Evolutionary conservation across 2,797 vertebrate species (phyloP), one percentile per base, ranked within the genome.

Genomic region (Xiphorhynchus erythropygius): DNA sequence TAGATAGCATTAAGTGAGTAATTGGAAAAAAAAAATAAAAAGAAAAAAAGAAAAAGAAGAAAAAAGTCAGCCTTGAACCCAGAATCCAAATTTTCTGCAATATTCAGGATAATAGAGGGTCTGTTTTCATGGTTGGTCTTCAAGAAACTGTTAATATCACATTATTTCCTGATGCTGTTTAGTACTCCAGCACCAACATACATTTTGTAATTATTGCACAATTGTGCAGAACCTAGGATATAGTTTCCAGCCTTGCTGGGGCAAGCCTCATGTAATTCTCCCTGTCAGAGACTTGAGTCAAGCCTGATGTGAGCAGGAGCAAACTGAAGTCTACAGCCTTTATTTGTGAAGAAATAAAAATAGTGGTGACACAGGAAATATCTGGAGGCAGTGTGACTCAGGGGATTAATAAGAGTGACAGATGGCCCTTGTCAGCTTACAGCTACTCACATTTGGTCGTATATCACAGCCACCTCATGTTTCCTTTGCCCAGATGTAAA

Each of bases 261-360:
- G 13, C 70, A 89, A 37, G 19, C 49, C 47, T 76, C 10, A 13
- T 71, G 33, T 35, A 42, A 67, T 47, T 65, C 47, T 75, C 9
- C 39, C 55, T 55, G 53, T 68, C 79, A 78, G 69, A 62, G 46
- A 13, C 46, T 84, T 78, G 84, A 92, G 79, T 76, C 55, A 81
- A 91, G 59, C 41, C 62, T 91, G 74, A 57, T 87, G 68, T 57
- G 60, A 90, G 46, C 68, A 83, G 76, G 28, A 88, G 33, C 41
- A 91, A 91, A 86, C 27, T 2, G 1, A 79, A 80, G 27, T 55
- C 59, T 85, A 12, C 27, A 65, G 44, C 7, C 47, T 90, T 91
- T 59, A 63, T 81, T 92, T 92, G 62, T 59, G 65, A 81, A 89
- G 83, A 90, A 82, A 70, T 82, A 91, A 93, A 95, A 93, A 67